phyloP scores from a whole-genome alignment of 2,888 invertebrate genomes.

The Tolmerus cingulatus region DNA sequence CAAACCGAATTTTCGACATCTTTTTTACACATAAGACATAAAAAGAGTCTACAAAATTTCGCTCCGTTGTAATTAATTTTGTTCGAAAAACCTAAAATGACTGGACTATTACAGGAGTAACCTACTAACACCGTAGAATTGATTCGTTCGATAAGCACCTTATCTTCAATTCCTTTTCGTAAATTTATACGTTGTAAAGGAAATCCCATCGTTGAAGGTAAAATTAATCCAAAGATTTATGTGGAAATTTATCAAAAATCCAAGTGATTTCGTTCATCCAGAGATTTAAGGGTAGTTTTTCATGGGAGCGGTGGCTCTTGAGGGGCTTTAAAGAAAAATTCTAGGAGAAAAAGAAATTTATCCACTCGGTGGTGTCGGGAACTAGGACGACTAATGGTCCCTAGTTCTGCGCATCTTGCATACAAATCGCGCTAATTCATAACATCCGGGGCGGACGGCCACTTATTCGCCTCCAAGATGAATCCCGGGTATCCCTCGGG shows the following conservation, averaged over 20 bases:
- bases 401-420: background rate
- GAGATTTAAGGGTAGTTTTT: background rate
- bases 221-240: background rate
- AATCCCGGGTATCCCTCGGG: background rate
- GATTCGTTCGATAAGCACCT: background rate
- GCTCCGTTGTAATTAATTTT: too few species aligned
- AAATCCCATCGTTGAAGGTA: background rate
- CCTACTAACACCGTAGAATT: background rate
- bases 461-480: background rate
- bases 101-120: background rate
- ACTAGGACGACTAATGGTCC: background rate
- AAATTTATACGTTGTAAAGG: background rate
- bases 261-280: background rate
- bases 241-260: background rate
- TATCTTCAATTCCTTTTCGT: background rate
- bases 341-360: background rate
- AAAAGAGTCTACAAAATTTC: too few species aligned
- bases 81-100: too few species aligned
- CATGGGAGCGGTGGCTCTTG: background rate
- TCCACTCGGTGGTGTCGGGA: background rate
- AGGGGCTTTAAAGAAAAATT: background rate
- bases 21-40: too few species aligned
- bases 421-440: conserved; percentile 35
- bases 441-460: background rate
- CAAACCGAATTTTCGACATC: too few species aligned